These are phyloP conservation scores for Telmatherina bonti DNA, from an alignment of 2,797 vertebrate genomes.

Conservation along the genomic window DNA sequence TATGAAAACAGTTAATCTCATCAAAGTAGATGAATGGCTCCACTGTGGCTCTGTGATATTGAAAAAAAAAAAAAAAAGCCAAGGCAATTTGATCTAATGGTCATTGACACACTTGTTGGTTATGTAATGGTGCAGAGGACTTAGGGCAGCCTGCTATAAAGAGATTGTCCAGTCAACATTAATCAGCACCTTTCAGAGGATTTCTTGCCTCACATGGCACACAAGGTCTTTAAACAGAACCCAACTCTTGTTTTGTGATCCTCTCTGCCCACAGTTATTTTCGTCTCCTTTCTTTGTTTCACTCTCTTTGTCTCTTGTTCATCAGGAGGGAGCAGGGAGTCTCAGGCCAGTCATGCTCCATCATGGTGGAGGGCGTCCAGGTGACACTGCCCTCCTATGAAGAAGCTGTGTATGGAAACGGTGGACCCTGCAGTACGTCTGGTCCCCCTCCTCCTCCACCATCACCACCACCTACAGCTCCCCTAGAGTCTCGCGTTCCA, in stretches of 20 bases:
- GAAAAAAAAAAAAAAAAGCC: conserved; percentile 12
- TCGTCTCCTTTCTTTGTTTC: background rate
- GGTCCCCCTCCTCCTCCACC: conserved; percentile 82
- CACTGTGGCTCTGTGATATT: conserved; percentile 21
- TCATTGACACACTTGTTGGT: conserved; percentile 48
- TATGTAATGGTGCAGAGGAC: conserved; percentile 32
- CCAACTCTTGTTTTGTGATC: conserved; percentile 8
- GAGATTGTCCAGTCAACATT: conserved; percentile 37
- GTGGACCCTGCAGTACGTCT: conserved; percentile 73
- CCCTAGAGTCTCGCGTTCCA: conserved; percentile 89
- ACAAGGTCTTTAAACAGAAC: conserved; percentile 16
- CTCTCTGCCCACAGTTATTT: background rate
- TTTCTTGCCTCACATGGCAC: too few relatives aligned
- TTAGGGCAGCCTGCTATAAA: conserved; percentile 39
- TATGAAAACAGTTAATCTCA: conserved; percentile 6
- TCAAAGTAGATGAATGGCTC: background rate
- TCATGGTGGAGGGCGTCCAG: conserved; percentile 96
- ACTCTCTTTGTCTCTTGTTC: conserved; percentile 9
- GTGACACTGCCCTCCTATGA: conserved; percentile 96
- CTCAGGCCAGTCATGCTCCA: conserved; percentile 92
- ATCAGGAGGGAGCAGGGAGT: conserved; percentile 94
- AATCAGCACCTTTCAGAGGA: conserved; percentile 37
- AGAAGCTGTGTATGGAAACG: conserved; percentile 96
- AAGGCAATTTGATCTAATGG: conserved; percentile 39
- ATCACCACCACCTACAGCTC: conserved; percentile 51